Evolutionary conservation across 2,888 invertebrate species (phyloP), one percentile per base, ranked within the genome.

Genomic region (Nomada flava): DNA sequence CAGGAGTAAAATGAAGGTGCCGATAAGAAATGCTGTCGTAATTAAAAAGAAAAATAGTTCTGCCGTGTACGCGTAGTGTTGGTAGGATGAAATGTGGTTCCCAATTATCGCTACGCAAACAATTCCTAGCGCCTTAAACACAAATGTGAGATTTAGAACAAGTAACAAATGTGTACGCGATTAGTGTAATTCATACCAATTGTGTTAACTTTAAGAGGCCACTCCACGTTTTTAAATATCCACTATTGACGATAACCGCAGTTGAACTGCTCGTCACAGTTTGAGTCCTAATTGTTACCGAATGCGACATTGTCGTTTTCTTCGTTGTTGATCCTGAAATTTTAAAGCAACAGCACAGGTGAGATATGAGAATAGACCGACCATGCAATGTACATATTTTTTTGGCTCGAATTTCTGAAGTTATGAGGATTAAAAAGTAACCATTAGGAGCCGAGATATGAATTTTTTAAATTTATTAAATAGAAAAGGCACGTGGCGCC

Each of bases 121-220:
- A 59, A 96, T 95, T 2, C 98, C 98, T 89, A 98, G 94, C 68
- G 97, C 93, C 98, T 98, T 94, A 70, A 95, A 95, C 86, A 81
- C 82, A 77, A 85, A 44, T 1, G 29, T 5, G 18, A 0, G 10
- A 47, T 20, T 47, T 2, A 20, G 44, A 47, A 29, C 36, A 36
- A 7, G 55, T n/a, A 29, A 64, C 5, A 26, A 42, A 44, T 9
- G 50, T 20, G n/a, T 13, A 50, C 20, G 36, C 10, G 13, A 23
- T 2, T 2, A 11, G 57, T 5, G n/a, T 0, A 26, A 23, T 13
- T 0, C 84, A 76, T 76, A 98, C 98, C 95, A 98, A 93, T 94
- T 98, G 95, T 18, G 96, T 95, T n/a, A 98, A 92, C 94, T 98
- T 98, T 13, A 98, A 94, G 18, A 98, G 93, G 5, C 98, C 98